Conservation (phyloP, 2,797 vertebrate species). For the Lates japonicus region DNA sequence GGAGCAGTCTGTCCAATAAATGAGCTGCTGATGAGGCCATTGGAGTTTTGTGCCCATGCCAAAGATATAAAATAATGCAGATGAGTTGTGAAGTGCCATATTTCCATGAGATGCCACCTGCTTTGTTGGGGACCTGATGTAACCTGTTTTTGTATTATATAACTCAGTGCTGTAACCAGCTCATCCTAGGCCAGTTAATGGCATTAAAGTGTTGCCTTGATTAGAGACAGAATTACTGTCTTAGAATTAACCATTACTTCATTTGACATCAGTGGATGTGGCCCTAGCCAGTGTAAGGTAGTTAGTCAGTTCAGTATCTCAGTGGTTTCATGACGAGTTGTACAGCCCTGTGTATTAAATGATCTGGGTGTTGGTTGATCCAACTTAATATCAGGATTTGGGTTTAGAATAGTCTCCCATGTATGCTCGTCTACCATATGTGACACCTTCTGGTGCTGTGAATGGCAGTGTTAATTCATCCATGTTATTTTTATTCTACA, state of each 20-base stretch:
- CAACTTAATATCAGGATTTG: not conserved
- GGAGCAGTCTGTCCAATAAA: constrained; percentile 13
- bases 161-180: no score
- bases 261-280: no score
- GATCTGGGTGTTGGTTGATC: no score
- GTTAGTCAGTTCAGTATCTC: not conserved
- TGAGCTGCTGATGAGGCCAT: constrained; percentile 20
- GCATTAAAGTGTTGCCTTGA: not conserved
- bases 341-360: not conserved
- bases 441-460: no score
- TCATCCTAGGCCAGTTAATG: not conserved
- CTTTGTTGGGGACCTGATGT: no score
- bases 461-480: not conserved
- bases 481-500: not conserved
- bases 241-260: not conserved
- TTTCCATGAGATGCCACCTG: no score
- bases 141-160: no score
- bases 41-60: constrained; percentile 12
- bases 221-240: constrained; percentile 2
- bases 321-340: not conserved
- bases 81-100: not conserved
- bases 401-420: not conserved
- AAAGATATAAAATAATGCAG: constrained; percentile 26
- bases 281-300: not conserved
- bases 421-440: not conserved